Evolutionary conservation across 2,113 vertebrate genomes (phyloP).

Genomic region (Panurus biarmicus): DNA sequence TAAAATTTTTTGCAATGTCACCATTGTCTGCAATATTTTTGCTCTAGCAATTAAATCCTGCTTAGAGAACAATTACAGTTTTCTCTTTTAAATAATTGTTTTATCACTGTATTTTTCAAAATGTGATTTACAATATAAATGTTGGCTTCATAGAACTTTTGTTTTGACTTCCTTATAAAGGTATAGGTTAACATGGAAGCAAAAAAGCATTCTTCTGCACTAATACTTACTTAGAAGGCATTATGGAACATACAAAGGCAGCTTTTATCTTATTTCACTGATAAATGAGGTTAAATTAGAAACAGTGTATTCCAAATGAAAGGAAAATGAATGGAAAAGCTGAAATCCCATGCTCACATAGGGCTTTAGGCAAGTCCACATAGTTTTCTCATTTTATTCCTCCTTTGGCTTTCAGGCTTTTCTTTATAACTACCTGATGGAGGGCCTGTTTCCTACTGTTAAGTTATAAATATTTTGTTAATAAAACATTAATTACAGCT

Average conservation of each 20-base stretch:
- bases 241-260: neutral
- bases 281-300: neutral
- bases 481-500: neutral
- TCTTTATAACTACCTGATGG: neutral
- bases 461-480: neutral
- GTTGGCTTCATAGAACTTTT: neutral
- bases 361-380: neutral
- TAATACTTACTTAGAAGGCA: neutral
- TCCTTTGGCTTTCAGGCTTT: neutral
- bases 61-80: neutral
- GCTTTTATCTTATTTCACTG: neutral
- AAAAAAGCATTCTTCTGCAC: neutral
- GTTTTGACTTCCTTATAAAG: neutral
- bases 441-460: neutral
- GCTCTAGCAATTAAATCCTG: neutral
- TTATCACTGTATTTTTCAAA: neutral
- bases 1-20: neutral
- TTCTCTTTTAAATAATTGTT: neutral
- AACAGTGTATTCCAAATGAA: neutral
- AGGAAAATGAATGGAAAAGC: neutral
- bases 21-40: neutral
- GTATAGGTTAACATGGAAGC: neutral
- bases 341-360: neutral
- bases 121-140: neutral
- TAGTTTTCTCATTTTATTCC: neutral